Evolutionary conservation across 2,797 vertebrate species (phyloP), one percentile per base, ranked within the genome.

Genomic region (Parauchenoglanis ngamensis): DNA sequence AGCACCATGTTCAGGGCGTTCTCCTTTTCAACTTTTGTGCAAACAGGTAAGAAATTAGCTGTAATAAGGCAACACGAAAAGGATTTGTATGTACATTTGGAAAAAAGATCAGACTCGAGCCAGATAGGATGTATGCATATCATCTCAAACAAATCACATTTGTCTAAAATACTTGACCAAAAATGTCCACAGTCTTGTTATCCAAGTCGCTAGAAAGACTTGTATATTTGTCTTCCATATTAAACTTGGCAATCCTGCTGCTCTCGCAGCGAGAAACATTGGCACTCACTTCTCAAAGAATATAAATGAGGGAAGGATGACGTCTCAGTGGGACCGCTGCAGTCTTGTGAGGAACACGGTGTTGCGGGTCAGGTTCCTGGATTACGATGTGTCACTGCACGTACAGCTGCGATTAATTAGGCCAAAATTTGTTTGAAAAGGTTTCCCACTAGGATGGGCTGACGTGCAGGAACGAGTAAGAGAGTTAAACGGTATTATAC

Each of bases 251-350:
- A 15, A 78, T 11, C 19, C 35, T 17, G 61, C 31, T 10, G 82
- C 28, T 61, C 35, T 23, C 54, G 10, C 63, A 40, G 67, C 25
- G 56, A 67, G 65, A 83, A 79, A 76, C 56, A 81, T 49, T 40
- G 23, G 65, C 75, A 59, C n/a, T 52, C 44, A n/a, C 54, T 83
- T 61, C 80, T 63, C 65, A 68, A 80, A 70, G 63, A 76, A 59
- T 25, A 44, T 75, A 12, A 85, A 46, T 61, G 73, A 70, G 15
- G 28, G 57, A 79, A 46, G 54, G 86, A 87, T 25, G 85, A 54
- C 12, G 78, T 54, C 72, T 78, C 40, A 15, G 44, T 70, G 35
- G 59, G 75, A 86, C 80, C 67, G 57, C 19, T n/a, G 67, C 11
- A 21, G 82, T 84, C 59, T 56, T 25, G 63, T 28, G 28, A 76